A percentile compares a stretch with the other conserved stretches of the same genome.
These are phyloP conservation scores for Odontamblyopus lacepedii DNA, from an alignment of 2,797 vertebrate species.

Conservation along the genomic window DNA sequence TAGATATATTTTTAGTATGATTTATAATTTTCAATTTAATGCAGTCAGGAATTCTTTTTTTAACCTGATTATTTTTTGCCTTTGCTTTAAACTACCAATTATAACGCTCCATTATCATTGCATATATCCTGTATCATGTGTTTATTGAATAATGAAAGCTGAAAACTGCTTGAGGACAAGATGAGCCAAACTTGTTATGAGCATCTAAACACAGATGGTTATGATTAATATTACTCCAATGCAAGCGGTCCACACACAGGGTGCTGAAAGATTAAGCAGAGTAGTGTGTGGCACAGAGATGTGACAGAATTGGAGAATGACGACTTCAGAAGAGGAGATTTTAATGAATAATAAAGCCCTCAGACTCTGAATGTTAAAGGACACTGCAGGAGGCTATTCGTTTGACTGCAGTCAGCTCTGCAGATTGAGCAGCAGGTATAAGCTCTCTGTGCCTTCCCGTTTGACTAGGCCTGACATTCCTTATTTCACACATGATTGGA, in stretches of 20 bases:
- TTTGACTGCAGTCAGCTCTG: constrained; percentile 46
- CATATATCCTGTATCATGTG: not conserved
- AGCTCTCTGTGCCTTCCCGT: constrained; percentile 53
- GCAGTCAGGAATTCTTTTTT: no score
- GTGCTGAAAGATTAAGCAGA: constrained; percentile 14
- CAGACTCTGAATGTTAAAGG: constrained; percentile 42
- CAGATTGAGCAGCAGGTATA: constrained; percentile 68
- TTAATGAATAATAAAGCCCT: constrained; percentile 43
- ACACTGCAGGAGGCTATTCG: constrained; percentile 57
- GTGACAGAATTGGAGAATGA: constrained; percentile 31
- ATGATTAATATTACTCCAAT: constrained; percentile 17
- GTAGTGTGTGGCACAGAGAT: constrained; percentile 21
- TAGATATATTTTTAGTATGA: not conserved
- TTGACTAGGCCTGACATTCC: constrained; percentile 59
- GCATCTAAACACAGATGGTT: constrained; percentile 12
- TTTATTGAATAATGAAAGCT: not conserved
- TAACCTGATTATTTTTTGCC: no score
- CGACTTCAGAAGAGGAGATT: constrained; percentile 29
- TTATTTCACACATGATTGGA: constrained; percentile 64
- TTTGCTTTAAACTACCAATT: not conserved
- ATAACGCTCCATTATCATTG: not conserved
- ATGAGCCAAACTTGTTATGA: not conserved
- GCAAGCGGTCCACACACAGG: not conserved
- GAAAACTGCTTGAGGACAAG: not conserved
- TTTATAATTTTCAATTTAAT: not conserved